These are phyloP conservation scores for Drosophila pandora DNA, from an alignment of 1,140 invertebrate species.

Conservation along the genomic window DNA sequence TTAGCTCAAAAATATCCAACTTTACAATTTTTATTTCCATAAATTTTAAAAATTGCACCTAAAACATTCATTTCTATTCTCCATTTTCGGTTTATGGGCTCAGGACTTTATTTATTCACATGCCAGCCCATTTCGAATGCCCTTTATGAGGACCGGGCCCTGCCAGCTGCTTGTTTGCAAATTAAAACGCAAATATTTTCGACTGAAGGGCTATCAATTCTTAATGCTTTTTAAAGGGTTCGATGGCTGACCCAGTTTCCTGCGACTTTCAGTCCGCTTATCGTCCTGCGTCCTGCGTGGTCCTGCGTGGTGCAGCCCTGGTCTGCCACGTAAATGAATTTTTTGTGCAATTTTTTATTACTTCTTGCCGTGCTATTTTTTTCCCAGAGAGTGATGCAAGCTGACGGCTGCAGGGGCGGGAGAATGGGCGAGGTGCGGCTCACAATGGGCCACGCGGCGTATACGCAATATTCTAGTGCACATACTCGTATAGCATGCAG, in stretches of 20 bases:
- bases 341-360: constrained; percentile 68
- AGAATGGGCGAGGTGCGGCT: constrained; percentile 57
- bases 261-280: constrained; percentile 28
- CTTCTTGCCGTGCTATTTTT: constrained; percentile 42
- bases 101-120: not conserved
- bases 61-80: not conserved
- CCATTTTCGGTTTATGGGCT: not conserved
- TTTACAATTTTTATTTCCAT: not conserved
- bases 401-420: constrained; percentile 41
- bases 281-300: constrained; percentile 1
- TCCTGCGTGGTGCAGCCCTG: constrained; percentile 51
- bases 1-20: not conserved
- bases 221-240: constrained; percentile 45
- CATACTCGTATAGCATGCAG: constrained; percentile 3
- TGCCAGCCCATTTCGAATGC: constrained; percentile 18
- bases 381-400: constrained; percentile 64
- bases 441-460: constrained; percentile 74
- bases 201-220: constrained; percentile 28
- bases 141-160: constrained; percentile 8
- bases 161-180: constrained; percentile 23
- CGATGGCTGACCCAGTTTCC: constrained; percentile 51
- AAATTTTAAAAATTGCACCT: not conserved
- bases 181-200: constrained; percentile 39
- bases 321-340: constrained; percentile 66
- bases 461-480: constrained; percentile 59